A percentile compares a stretch with the other conserved stretches of the same genome.
These are phyloP conservation scores for Sinopyrophorus schimmeli DNA, from an alignment of 2,888 invertebrate species.

Conservation along the genomic window DNA sequence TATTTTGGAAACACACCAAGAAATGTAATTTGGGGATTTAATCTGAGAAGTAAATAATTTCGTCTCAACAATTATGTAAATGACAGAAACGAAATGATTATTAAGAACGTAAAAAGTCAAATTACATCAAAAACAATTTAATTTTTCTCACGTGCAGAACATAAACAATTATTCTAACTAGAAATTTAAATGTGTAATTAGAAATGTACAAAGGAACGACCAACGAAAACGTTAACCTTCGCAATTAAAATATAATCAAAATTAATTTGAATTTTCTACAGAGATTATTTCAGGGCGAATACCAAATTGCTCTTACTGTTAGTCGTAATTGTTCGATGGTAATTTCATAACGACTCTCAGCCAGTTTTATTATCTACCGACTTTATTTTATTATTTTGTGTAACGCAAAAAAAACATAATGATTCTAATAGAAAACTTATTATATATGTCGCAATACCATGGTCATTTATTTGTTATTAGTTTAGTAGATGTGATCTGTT, in stretches of 20 bases:
- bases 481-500: slow-evolving; percentile 30
- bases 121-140: slow-evolving; percentile 26
- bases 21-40: slow-evolving; percentile 23
- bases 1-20: slow-evolving; percentile 27
- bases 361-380: slow-evolving; percentile 1
- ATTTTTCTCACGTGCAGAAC: slow-evolving; percentile 36
- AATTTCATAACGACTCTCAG: neutral
- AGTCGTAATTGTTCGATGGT: slow-evolving; percentile 2
- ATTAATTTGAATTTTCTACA: slow-evolving; percentile 28
- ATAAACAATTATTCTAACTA: slow-evolving; percentile 29
- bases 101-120: slow-evolving; percentile 23
- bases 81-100: slow-evolving; percentile 19
- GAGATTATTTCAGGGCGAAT: slow-evolving; percentile 12
- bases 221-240: slow-evolving; percentile 29
- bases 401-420: slow-evolving; percentile 20
- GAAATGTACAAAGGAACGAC: slow-evolving; percentile 40
- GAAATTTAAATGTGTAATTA: slow-evolving; percentile 40
- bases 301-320: slow-evolving; percentile 17
- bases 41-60: slow-evolving; percentile 26
- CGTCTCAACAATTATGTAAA: slow-evolving; percentile 23
- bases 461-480: slow-evolving; percentile 32
- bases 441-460: slow-evolving; percentile 24
- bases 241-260: slow-evolving; percentile 40
- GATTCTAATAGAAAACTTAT: slow-evolving; percentile 32
- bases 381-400: slow-evolving; percentile 8